Conservation (phyloP, 2,888 invertebrate species). For the Eristalis intricaria region DNA sequence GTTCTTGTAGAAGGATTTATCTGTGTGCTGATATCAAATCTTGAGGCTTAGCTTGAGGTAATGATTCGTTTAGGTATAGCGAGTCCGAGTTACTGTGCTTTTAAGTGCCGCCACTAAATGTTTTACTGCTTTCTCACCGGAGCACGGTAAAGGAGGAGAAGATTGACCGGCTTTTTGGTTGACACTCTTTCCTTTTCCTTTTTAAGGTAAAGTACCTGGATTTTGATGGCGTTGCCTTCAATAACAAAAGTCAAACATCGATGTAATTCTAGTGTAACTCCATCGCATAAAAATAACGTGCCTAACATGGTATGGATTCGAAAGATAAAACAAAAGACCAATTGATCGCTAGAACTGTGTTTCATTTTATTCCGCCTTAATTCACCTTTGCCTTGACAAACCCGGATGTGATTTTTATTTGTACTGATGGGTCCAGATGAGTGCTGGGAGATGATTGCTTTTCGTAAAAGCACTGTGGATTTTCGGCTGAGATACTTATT, state of each 20-base stretch:
- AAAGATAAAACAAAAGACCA: background rate
- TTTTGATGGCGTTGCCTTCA: background rate
- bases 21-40: background rate
- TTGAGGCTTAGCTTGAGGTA: background rate
- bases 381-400: background rate
- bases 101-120: background rate
- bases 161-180: background rate
- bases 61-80: background rate
- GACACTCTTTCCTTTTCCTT: background rate
- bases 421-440: background rate
- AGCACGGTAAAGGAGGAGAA: background rate
- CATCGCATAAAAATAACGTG: background rate
- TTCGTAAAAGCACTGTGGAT: background rate
- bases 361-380: background rate
- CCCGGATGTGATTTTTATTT: background rate
- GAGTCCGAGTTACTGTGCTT: background rate
- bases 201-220: background rate
- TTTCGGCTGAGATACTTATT: background rate
- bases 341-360: background rate
- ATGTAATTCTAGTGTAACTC: background rate
- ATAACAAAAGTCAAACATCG: background rate
- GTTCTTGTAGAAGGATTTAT: background rate
- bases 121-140: background rate
- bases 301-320: background rate
- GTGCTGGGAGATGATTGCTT: background rate